Conservation (phyloP, 2,888 invertebrate genomes). For the Drosophila pseudotakahashii region DNA sequence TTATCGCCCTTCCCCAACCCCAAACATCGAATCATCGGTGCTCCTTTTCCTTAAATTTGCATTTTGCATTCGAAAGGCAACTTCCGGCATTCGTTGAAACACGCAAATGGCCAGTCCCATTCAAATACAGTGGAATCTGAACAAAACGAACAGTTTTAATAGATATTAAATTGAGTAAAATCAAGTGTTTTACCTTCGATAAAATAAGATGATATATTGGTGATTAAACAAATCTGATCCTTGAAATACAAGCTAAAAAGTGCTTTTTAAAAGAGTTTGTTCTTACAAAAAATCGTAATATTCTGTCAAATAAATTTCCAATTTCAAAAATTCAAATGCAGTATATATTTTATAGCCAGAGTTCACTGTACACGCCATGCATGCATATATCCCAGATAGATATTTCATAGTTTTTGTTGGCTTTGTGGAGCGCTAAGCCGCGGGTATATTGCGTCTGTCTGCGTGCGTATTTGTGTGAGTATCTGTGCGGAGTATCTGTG, state of each 20-base stretch:
- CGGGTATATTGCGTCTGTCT: conserved; percentile 35
- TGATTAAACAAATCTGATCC: too few species aligned
- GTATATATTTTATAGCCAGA: neutral
- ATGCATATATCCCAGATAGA: conserved; percentile 11
- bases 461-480: conserved; percentile 24
- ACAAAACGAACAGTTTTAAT: neutral
- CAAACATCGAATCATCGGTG: neutral
- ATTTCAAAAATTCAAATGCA: neutral
- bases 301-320: neutral
- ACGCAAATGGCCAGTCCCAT: conserved; percentile 8
- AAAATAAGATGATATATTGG: too few species aligned
- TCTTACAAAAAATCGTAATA: too few species aligned
- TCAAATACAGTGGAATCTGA: neutral
- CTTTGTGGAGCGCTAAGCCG: conserved; percentile 49
- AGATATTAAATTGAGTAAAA: too few species aligned
- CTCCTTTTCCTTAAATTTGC: conserved; percentile 30
- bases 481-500: conserved; percentile 11
- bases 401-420: conserved; percentile 27
- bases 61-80: conserved; percentile 62
- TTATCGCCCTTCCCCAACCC: conserved; percentile 2
- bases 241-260: too few species aligned
- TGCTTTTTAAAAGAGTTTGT: too few species aligned
- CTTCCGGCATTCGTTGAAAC: conserved; percentile 66
- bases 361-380: neutral
- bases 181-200: too few species aligned